Base-by-base conservation (phyloP, 2,888 invertebrate species). In the Drosophila bunnanda region DNA sequence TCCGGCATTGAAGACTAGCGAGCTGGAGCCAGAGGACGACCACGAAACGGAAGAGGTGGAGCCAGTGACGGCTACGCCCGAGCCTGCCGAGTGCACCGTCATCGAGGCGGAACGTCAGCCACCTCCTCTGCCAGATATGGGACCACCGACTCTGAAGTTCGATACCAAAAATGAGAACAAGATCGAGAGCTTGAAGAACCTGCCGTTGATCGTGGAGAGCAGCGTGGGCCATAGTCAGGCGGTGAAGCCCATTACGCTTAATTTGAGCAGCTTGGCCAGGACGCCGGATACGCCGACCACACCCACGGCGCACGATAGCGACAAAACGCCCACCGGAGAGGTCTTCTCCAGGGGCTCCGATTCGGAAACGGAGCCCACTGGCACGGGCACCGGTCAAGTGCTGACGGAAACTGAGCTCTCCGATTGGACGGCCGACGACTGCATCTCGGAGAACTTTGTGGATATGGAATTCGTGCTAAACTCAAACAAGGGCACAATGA, bases 341-440 rank as follows among this genome's bases (percentile, higher is more conserved):
- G 8, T 84, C 2, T 50, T 88, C 8, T 90, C 92, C 0, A 78
- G 80, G 1, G 93, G 93, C 78, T 96, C 96, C 0, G 95, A 95
- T 78, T 96, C 96, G 0, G 94, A 95, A 59, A 94, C 95, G 2
- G 96, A 96, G 79, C 93, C 94, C 2, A 95, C 95, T 0, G 90
- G 90, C 2, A 95, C 95, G 0, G 90, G 90, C 22, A 91, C 91
- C 2, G 91, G 90, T 0, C 94, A 96, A 1, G 96, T 95, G 4
- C 93, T 97, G 13, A 97, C 97, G 0, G 97, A 97, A 91, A 97
- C 97, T 0, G 97, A 97, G 89, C 93, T 97, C n/a, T 97, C 97
- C 0, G 97, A 97, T 90, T 97, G 97, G 97, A 97, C 96, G 0
- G 94, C 96, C 5, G 97, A 97, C 86, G 96, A 95, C 77, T 95